Evolutionary conservation across 2,797 vertebrate species (phyloP), one percentile per base, ranked within the genome.

Genomic region (Hybognathus amarus): DNA sequence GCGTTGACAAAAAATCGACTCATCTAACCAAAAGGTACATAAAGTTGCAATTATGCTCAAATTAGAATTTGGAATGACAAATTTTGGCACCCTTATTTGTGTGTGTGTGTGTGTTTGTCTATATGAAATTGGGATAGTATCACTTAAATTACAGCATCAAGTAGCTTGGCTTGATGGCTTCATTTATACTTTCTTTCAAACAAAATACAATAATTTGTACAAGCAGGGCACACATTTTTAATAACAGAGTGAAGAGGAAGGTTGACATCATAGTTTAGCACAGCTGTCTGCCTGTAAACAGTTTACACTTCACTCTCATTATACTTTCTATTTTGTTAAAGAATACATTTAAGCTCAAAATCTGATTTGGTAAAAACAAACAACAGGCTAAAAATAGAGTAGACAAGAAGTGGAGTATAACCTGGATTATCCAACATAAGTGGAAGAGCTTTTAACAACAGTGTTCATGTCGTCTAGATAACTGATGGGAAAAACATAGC

Each of bases 401-500:
- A 27, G 13, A 61, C 15, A 4, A 50, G 38, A 59, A 24, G 38
- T 22, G 20, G 61, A 85, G 24, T 38, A 42, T 56, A 64, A 78
- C 47, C 40, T 63, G 59, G 80, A 67, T 79, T 79, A 67, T 17
- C 30, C 20, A 42, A 67, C 67, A 18, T 73, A 67, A 83, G 77
- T 70, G 71, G 20, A 36, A 52, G 59, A 63, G 75, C 59, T 76
- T 79, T 68, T 77, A 82, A 82, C n/a, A 67, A 66, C 79, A 12
- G 67, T 64, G 74, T 50, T 76, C 89, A 83, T 64, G 63, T 91
- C 89, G 85, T 87, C 87, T 83, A 68, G 82, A 90, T 87, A 83
- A 90, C 77, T 87, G 85, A 74, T 73, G 90, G 86, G 83, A 74
- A 86, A 83, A 61, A 82, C 56, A 73, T 22, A 83, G 27, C 61